Base-by-base conservation (phyloP, 2,888 invertebrate genomes). In the Platycheirus rosarum region DNA sequence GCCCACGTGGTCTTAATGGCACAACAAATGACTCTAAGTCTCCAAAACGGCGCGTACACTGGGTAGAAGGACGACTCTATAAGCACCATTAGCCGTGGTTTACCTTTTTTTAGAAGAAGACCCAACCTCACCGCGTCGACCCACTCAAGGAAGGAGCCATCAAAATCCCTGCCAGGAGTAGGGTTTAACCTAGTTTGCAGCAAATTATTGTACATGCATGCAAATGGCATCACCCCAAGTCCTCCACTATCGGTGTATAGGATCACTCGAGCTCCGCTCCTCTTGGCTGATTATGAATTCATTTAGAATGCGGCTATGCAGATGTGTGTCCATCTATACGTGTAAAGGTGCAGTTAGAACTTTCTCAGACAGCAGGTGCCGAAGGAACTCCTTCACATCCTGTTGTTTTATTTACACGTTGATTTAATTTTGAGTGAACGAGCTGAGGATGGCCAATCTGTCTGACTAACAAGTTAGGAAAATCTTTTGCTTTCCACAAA, bases 1-100 rank as follows among this genome's bases (percentile, higher is more conserved):
- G 48, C 66, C 77, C 82, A 71, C 77, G 77, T 71, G 82, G 29
- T 73, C 55, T 57, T 82, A 77, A 82, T 82, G 77, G 80, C 65
- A 76, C 80, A 80, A 80, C 76, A 80, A 80, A 80, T 48, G 80
- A 77, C 82, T 77, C 62, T 49, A 32, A 77, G 82, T 82, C 77
- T 68, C 77, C 55, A 63, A 63, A 66, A 66, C 65, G 71, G 71
- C 82, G 73, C 49, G 42, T 46, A 63, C n/a, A n/a, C 68, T 70
- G 26, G 35, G 66, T 62, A 35, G 16, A 62, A 35, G 49, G 49
- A 71, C 48, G 23, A 71, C 70, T 26, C 62, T 63, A 16, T 35
- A 73, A 77, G 71, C 77, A 68, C 77, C 77, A 82, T 82, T 82
- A 82, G 71, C 77, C 42, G 46, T 71, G 77, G 77, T 66, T 71